Base-by-base conservation (phyloP, 2,113 vertebrate genomes). In the Rhodinocichla rosea region DNA sequence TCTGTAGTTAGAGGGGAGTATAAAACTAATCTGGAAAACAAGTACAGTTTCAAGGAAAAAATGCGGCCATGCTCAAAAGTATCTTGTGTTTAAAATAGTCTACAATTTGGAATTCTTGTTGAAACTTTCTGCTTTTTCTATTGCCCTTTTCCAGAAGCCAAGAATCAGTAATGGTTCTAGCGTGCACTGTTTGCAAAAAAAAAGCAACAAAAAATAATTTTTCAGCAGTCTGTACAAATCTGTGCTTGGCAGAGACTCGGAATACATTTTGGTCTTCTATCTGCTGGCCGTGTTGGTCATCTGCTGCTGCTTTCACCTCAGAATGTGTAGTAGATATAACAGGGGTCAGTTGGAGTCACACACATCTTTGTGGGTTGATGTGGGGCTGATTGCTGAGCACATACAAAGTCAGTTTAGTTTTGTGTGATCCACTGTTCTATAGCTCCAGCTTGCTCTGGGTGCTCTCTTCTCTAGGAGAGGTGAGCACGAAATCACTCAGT, bases 341-440 rank as follows among this genome's bases (percentile, higher is more conserved):
- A 65, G 53, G 33, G 7, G 52, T 80, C 26, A 24, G 67, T 33
- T n/a, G 32, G 27, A 44, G 37, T 53, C 28, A 1, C 2, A 0
- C 5, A 5, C 5, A 2, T 49, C 33, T 68, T 18, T 71, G 21
- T 33, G 63, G 42, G 6, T 30, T 47, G 35, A 44, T 18, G 24
- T 37, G 10, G 30, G 27, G 33, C 16, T 0, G 0, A 6, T 74
- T 67, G 19, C 39, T 55, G 44, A 32, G 14, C 22, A 17, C 23
- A 9, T 7, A 9, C 24, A 5, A 18, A 44, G 21, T 52, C 32
- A 14, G 17, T 45, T 94, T 55, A 44, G 30, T 24, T 26, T 27
- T n/a, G 28, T 40, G 37, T 50, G 7, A 44, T 16, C 35, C 0
- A 0, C 18, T 68, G n/a, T 39, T 62, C 45, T 59, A 2, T 15